phyloP scores from a whole-genome alignment of 37 sponge, comb jelly and placozoan species.

The Ephydatia muelleri region DNA sequence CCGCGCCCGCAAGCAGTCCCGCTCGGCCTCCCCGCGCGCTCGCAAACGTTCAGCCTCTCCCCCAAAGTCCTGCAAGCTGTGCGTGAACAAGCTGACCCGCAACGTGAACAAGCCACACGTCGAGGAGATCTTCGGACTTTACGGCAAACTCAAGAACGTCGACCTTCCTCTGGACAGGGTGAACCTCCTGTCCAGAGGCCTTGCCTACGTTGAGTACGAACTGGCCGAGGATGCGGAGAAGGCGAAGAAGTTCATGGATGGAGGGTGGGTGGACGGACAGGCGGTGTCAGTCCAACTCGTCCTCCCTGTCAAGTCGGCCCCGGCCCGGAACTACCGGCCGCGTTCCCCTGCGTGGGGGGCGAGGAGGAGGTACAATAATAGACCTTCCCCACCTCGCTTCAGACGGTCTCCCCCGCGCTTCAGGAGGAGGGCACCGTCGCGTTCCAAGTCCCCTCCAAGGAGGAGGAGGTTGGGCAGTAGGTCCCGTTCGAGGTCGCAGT shows the following conservation, averaged over 20 bases:
- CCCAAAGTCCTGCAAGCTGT: slow-evolving; percentile 68
- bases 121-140: slow-evolving; percentile 79
- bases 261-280: slow-evolving; percentile 84
- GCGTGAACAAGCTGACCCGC: slow-evolving; percentile 68
- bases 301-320: slow-evolving; percentile 48
- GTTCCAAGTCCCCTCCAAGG: too few relatives aligned
- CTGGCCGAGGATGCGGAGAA: slow-evolving; percentile 45
- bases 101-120: slow-evolving; percentile 82
- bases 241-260: slow-evolving; percentile 81
- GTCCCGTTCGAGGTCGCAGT: too few relatives aligned
- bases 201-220: slow-evolving; percentile 84
- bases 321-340: too few relatives aligned
- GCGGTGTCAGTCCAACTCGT: slow-evolving; percentile 64
- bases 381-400: too few relatives aligned
- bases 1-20: slow-evolving; percentile 24
- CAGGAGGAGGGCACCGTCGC: too few relatives aligned
- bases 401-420: too few relatives aligned
- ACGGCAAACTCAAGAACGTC: slow-evolving; percentile 65
- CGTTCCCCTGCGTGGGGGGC: too few relatives aligned
- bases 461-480: too few relatives aligned
- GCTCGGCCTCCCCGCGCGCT: slow-evolving; percentile 18
- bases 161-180: slow-evolving; percentile 79
- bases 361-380: too few relatives aligned
- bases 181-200: slow-evolving; percentile 66
- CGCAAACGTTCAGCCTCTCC: slow-evolving; percentile 33